Evolutionary conservation across 2,113 vertebrate species (phyloP).

Genomic region (Rhombomys opimus): DNA sequence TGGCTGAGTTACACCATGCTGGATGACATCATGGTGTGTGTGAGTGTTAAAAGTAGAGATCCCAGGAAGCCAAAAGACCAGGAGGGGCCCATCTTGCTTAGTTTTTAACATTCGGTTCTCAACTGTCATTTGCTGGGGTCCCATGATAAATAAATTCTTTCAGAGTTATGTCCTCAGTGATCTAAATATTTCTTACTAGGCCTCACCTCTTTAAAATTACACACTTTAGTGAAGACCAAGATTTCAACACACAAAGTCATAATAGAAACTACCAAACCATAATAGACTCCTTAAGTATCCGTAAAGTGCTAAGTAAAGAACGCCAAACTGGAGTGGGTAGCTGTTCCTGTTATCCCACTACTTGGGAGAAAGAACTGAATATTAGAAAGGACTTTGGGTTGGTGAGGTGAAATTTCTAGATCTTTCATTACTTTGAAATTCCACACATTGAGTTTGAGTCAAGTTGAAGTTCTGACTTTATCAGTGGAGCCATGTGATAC

Average conservation of each 20-base stretch:
- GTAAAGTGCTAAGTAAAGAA: constrained; percentile 26
- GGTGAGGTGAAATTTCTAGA: constrained; percentile 33
- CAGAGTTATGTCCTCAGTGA: neutral
- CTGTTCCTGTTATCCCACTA: too few relatives aligned
- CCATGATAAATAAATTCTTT: neutral
- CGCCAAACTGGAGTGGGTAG: neutral
- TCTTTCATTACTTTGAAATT: constrained; percentile 24
- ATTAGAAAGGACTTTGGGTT: constrained; percentile 7
- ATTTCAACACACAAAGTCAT: neutral
- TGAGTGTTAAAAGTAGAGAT: neutral
- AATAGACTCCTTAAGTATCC: neutral
- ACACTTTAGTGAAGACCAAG: neutral
- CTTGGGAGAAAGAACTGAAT: constrained; percentile 9
- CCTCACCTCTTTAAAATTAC: neutral
- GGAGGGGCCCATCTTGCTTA: neutral
- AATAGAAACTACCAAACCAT: neutral
- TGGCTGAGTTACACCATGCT: neutral
- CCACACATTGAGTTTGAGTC: neutral
- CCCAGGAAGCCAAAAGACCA: neutral
- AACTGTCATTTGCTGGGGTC: neutral
- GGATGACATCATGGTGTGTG: neutral
- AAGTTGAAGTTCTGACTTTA: constrained; percentile 1
- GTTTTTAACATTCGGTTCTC: neutral
- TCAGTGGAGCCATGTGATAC: neutral
- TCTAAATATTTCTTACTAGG: neutral